Evolutionary conservation across 1,140 invertebrate genomes (phyloP).

Genomic region (Megathymus violae): DNA sequence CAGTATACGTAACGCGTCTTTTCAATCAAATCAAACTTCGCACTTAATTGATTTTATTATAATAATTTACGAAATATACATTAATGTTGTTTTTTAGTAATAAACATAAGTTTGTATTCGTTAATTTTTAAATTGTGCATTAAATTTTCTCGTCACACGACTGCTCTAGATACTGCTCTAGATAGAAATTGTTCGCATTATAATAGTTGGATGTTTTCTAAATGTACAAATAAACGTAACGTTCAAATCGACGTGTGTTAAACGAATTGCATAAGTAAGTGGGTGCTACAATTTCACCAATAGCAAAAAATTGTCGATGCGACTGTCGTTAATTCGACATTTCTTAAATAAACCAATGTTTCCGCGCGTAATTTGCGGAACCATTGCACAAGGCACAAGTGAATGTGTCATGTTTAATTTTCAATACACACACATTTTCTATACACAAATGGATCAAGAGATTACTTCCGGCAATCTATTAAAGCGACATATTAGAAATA

Average conservation of each 20-base stretch:
- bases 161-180: constrained; percentile 8
- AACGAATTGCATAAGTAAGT: constrained; percentile 34
- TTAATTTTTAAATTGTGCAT: constrained; percentile 4
- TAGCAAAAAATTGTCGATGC: constrained; percentile 42
- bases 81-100: no score
- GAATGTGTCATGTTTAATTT: constrained; percentile 15
- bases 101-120: no score
- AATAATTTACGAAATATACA: constrained; percentile 3
- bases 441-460: constrained; percentile 21
- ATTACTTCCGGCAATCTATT: constrained; percentile 20
- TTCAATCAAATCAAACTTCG: constrained; percentile 7
- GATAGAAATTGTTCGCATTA: constrained; percentile 24
- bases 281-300: constrained; percentile 40
- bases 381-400: constrained; percentile 25
- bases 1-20: constrained; percentile 8
- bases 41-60: neutral
- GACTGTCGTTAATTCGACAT: no score
- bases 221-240: neutral
- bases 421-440: no score
- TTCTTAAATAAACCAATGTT: constrained; percentile 44
- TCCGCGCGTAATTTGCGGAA: constrained; percentile 36
- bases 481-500: constrained; percentile 21
- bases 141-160: constrained; percentile 1
- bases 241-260: neutral
- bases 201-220: constrained; percentile 16